Base-by-base conservation (phyloP, 2,888 invertebrate species). In the Tenthredo amoena region DNA sequence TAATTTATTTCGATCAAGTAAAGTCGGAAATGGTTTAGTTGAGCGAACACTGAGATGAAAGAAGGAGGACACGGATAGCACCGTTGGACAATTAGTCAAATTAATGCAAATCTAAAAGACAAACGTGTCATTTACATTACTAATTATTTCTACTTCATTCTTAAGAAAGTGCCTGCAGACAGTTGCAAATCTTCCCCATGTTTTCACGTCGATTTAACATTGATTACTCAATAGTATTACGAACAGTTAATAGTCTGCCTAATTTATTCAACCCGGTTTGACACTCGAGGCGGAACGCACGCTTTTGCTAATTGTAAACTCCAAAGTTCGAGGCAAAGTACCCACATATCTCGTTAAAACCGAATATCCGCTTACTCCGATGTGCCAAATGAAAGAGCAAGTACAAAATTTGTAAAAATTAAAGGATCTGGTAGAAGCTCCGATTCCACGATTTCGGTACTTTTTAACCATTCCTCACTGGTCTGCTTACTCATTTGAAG, bases 81-180 rank as follows among this genome's bases (percentile, higher is more conserved):
- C 40, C 43, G 43, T 82, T 10, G 79, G 86, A 87, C 87, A 88
- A 88, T 88, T 88, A 87, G 79, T 71, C 72, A 85, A 89, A 88
- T 88, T 87, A 87, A 89, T 89, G 87, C 86, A 87, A 88, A 89
- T 88, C 86, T 85, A 85, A 84, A 86, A 84, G 86, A 87, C 87
- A 87, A 88, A 88, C 87, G 87, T 84, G 86, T 87, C 87, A 86
- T 88, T 89, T 88, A 88, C 88, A 87, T 87, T 85, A 79, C 86
- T 87, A 86, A 88, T 88, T 87, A 87, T 55, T 34, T 74, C 40
- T 43, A 15, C 40, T 74, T 43, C 10, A 43, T 74, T 74, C 10
- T 21, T 1, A n/a, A 43, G 21, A 26, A 40, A 74, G 74, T 43
- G 40, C 7, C 43, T 9, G 1, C 21, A 74, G 74, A 15, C 43